These are phyloP conservation scores for Shinisaurus crocodilurus DNA, from an alignment of 2,113 vertebrate genomes.

Conservation along the genomic window DNA sequence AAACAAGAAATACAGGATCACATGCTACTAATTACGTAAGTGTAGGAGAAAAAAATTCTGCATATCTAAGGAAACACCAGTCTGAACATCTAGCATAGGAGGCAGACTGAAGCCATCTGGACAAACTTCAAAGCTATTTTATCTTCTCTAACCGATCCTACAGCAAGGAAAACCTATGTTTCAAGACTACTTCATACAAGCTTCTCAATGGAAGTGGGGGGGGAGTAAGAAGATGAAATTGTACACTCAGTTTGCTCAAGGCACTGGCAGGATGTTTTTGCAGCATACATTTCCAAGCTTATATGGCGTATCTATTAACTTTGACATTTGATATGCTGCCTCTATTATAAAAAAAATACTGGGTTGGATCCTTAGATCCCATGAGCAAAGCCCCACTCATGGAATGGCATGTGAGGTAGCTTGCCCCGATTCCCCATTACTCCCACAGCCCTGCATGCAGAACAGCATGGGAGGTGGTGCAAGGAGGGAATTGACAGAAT, in stretches of 20 bases:
- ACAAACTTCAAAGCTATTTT: not conserved
- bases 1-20: not conserved
- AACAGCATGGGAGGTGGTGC: not conserved
- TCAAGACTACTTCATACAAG: not conserved
- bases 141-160: slow-evolving; percentile 4
- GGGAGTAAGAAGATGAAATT: not conserved
- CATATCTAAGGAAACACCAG: not conserved
- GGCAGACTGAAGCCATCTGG: rapidly evolving
- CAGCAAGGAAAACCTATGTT: not conserved
- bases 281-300: not conserved
- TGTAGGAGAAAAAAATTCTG: not conserved
- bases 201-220: not conserved
- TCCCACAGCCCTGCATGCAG: too few species aligned
- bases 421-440: too few species aligned
- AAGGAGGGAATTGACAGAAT: not conserved
- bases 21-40: slow-evolving; percentile 10
- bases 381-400: not conserved
- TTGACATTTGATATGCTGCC: not conserved
- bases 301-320: not conserved
- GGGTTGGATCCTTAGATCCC: not conserved
- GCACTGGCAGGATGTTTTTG: not conserved
- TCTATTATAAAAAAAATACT: not conserved
- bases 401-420: too few species aligned
- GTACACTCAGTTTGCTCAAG: not conserved
- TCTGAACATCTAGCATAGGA: not conserved